Evolutionary conservation across 1,140 invertebrate species (phyloP).

Genomic region (Nixonia krombeini): DNA sequence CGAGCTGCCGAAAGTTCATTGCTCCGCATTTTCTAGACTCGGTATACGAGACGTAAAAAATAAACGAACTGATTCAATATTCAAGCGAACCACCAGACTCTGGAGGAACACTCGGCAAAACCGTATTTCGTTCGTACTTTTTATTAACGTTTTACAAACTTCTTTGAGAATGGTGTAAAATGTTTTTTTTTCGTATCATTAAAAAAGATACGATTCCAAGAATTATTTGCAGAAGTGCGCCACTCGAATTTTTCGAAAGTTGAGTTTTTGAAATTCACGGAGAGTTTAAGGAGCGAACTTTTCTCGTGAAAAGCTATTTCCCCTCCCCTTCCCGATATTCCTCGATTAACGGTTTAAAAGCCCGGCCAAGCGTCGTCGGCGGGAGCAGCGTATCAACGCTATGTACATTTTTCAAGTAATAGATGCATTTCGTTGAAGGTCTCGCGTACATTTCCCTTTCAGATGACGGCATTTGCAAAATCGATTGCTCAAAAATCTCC

Average conservation of each 20-base stretch:
- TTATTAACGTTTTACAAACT: no score
- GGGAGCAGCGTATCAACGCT: slow-evolving; percentile 24
- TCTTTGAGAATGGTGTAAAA: no score
- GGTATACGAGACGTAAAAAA: background rate
- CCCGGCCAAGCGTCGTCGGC: slow-evolving; percentile 9
- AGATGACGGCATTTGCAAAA: slow-evolving; percentile 41
- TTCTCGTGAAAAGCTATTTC: slow-evolving; percentile 21
- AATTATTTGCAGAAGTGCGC: no score
- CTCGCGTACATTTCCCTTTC: slow-evolving; percentile 30
- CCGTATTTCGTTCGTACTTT: no score
- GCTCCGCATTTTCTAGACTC: slow-evolving; percentile 26
- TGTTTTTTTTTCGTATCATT: no score
- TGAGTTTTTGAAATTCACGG: no score
- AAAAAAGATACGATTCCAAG: no score
- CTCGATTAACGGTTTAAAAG: slow-evolving; percentile 40
- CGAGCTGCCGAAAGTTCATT: slow-evolving; percentile 42
- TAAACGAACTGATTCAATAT: no score
- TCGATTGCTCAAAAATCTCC: slow-evolving; percentile 33
- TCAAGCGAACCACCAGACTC: no score
- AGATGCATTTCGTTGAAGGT: slow-evolving; percentile 25
- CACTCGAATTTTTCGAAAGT: no score
- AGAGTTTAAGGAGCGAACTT: no score
- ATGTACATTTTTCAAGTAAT: slow-evolving; percentile 38
- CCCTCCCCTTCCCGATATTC: slow-evolving; percentile 31
- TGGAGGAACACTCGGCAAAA: no score